Evolutionary conservation across 2,113 vertebrate genomes (phyloP), one percentile per base, ranked within the genome.

Genomic region (Indicator maculatus): DNA sequence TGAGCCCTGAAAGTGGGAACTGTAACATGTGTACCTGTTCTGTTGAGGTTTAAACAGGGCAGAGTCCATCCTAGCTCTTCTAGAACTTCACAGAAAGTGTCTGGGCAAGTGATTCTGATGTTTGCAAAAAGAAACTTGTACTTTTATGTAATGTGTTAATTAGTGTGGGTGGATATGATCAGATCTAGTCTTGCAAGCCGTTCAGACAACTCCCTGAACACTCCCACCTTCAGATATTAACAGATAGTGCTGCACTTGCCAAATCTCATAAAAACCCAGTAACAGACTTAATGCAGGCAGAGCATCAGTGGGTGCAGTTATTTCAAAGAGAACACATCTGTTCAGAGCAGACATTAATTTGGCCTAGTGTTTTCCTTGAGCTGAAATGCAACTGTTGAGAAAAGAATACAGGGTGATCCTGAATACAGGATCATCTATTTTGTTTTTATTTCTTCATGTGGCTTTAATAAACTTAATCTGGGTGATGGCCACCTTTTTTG

Each of bases 101-200:
- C 89, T 94, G 79, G 85, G 93, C 87, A 87, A 96, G 93, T 11
- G 85, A 39, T 92, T 92, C 82, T 86, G 84, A 63, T 90, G 81
- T 90, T 96, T 86, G 90, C 86, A 81, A 81, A 92, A 78, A 92
- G 83, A 89, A 89, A 90, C 94, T 83, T 84, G 90, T 88, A 66
- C 92, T 90, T 95, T 96, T 93, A 94, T 90, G 92, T 93, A 93
- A 94, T 72, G 93, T 95, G 94, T 90, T 96, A 94, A 96, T 94
- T 90, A 93, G 89, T 53, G 96, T 92, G 92, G 95, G 96, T 85
- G 95, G 94, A 14, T 90, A 69, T 91, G 88, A 96, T 94, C 92
- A 93, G 90, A 93, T 89, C 93, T 73, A 53, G 95, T 85, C 91
- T 95, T 95, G 89, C 93, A 92, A 95, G 90, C 76, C 79, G 88